Percentiles rank a stretch among this genome's conserved stretches.
Evolutionary conservation across 2,888 invertebrate genomes (phyloP).

Genomic region (Acanthopleura granulata): DNA sequence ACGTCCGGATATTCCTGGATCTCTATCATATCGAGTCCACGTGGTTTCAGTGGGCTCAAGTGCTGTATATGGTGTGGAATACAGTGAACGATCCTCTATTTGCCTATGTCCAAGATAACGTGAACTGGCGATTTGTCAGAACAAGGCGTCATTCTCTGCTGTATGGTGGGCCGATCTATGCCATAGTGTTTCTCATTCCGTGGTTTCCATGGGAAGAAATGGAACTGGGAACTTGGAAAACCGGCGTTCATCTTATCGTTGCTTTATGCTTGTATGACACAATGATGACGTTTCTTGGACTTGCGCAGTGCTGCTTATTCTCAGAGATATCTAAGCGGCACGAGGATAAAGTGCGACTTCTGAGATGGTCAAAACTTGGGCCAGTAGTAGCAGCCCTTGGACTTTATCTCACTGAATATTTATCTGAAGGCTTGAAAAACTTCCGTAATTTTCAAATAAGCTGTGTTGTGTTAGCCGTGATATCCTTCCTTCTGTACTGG

Average conservation of each 20-base stretch:
- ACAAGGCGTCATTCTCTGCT: slow-evolving; percentile 68
- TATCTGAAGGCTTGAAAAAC: slow-evolving; percentile 62
- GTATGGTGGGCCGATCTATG: slow-evolving; percentile 68
- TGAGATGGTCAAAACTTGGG: slow-evolving; percentile 61
- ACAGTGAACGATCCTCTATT: slow-evolving; percentile 72
- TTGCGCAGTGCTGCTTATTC: slow-evolving; percentile 68
- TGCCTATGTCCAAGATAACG: slow-evolving; percentile 67
- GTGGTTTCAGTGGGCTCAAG: slow-evolving; percentile 71
- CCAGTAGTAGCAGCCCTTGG: slow-evolving; percentile 47
- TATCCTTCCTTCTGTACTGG: slow-evolving; percentile 50
- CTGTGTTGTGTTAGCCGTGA: slow-evolving; percentile 53
- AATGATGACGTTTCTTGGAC: slow-evolving; percentile 68
- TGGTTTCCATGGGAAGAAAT: slow-evolving; percentile 69
- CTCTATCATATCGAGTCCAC: slow-evolving; percentile 66
- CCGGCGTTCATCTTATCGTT: slow-evolving; percentile 69
- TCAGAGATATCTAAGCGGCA: slow-evolving; percentile 65
- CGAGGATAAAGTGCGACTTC: slow-evolving; percentile 59
- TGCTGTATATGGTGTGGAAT: slow-evolving; percentile 71
- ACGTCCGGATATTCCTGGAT: slow-evolving; percentile 70
- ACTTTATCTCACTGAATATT: slow-evolving; percentile 51
- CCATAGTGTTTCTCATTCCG: slow-evolving; percentile 65
- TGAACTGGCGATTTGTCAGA: slow-evolving; percentile 57
- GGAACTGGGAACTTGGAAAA: slow-evolving; percentile 47
- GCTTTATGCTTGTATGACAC: slow-evolving; percentile 70
- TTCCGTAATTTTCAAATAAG: slow-evolving; percentile 61